These are phyloP conservation scores for Sitophilus oryzae DNA, from an alignment of 1,140 invertebrate genomes.

Conservation along the genomic window DNA sequence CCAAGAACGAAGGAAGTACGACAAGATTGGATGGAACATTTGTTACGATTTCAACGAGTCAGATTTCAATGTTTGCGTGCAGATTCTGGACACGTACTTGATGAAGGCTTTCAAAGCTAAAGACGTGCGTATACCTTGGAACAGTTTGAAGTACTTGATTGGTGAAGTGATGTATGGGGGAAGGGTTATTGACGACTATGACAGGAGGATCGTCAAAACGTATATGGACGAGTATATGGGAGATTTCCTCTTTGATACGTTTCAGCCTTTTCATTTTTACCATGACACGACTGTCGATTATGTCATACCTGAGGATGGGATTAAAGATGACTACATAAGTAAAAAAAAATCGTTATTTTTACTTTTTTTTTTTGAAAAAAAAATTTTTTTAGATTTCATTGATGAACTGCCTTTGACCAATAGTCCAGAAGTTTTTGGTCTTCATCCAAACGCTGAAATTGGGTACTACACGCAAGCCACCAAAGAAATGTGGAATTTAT, in stretches of 20 bases:
- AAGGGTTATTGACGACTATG: constrained; percentile 82
- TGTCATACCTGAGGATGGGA: constrained; percentile 63
- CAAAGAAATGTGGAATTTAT: constrained; percentile 73
- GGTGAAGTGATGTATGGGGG: constrained; percentile 94
- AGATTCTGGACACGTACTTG: constrained; percentile 77
- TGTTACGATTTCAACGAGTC: constrained; percentile 89
- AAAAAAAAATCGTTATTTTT: too few species aligned
- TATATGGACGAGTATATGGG: constrained; percentile 94
- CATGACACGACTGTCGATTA: constrained; percentile 69
- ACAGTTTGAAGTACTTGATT: constrained; percentile 83
- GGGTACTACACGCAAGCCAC: constrained; percentile 81
- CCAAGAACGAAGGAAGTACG: constrained; percentile 84
- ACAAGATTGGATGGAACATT: constrained; percentile 92
- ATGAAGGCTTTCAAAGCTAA: constrained; percentile 58
- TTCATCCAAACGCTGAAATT: constrained; percentile 90
- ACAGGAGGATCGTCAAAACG: constrained; percentile 73
- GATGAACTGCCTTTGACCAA: constrained; percentile 67
- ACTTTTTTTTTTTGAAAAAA: constrained; percentile 1
- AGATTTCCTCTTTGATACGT: constrained; percentile 84
- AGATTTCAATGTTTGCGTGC: constrained; percentile 80
- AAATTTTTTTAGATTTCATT: constrained; percentile 52
- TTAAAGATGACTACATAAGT: constrained; percentile 67
- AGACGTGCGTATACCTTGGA: constrained; percentile 71
- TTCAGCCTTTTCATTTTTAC: constrained; percentile 86
- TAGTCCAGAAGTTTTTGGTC: constrained; percentile 80